Base-by-base conservation (phyloP, 2,797 vertebrate species). In the Scomberomorus guttatus region DNA sequence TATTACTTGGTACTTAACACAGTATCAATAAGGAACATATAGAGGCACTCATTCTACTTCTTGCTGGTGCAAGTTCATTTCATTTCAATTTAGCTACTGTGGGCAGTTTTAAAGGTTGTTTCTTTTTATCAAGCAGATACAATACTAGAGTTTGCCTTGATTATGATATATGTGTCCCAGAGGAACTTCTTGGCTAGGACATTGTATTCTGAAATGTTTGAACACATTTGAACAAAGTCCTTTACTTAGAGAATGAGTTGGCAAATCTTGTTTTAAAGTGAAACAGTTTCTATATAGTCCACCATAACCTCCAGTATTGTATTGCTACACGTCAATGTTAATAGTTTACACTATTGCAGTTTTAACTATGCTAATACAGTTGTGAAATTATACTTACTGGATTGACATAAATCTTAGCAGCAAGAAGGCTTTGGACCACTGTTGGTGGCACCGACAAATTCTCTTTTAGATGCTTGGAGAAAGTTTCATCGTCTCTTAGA, bases 401-500 rank as follows among this genome's bases (percentile, higher is more conserved):
- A 76, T 66, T 88, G 62, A 92, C 56, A 3, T 58, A 72, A 60
- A 96, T 80, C 60, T 65, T 48, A 15, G 93, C 89, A 50, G 80
- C 82, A 83, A 93, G 81, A 67, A 96, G 77, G 78, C 90, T 94
- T 27, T 92, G 75, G 20, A 81, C 68, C 5, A 94, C 91, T 8
- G 78, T 2, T 58, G 81, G 52, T 42, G 94, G 73, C 70, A 94
- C 72, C 0, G 59, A 85, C 76, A 96, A 75, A 67, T 87, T 65
- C 37, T 85, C 84, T 46, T 48, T 85, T 77, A 96, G 88, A 82
- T 93, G 90, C 11, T 79, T 52, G 4, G 93, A 92, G 85, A 96
- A 94, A 2, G 87, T 95, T 88, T 96, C 93, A 7, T 93, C 75
- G 68, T 93, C 92, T 77, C 72, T 87, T 27, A 96, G 88, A 61